These are phyloP conservation scores for Epizoanthus scotinus DNA, from an alignment of 92 coral and sea anemone genomes.

Conservation along the genomic window DNA sequence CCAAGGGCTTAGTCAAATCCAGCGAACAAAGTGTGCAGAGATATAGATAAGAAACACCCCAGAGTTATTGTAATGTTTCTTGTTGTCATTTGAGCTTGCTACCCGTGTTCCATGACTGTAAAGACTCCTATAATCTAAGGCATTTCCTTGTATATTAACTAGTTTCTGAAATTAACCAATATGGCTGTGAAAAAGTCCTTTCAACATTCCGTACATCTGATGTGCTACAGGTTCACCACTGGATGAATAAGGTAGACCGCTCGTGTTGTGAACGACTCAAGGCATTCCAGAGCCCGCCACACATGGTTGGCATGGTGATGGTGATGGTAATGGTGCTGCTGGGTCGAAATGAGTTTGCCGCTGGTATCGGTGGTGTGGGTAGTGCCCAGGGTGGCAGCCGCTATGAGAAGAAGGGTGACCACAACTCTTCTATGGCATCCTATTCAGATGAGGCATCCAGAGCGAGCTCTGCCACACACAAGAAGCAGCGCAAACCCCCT, in stretches of 20 bases:
- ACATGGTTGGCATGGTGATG: constrained; percentile 99
- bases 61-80: too few species aligned
- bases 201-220: background rate
- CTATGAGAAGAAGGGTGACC: constrained; percentile 74
- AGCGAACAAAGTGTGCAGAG: too few species aligned
- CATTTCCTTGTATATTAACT: too few species aligned
- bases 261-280: constrained; percentile 89
- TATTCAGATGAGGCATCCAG: constrained; percentile 89
- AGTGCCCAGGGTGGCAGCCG: constrained; percentile 59
- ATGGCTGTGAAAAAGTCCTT: too few species aligned
- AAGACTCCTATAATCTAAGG: too few species aligned
- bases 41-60: too few species aligned
- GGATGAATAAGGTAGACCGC: constrained; percentile 93
- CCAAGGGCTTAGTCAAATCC: too few species aligned
- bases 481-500: constrained; percentile 50
- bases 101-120: too few species aligned
- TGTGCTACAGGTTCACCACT: constrained; percentile 63
- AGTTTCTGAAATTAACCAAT: too few species aligned
- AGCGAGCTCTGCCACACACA: constrained; percentile 80
- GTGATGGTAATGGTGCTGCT: constrained; percentile 95
- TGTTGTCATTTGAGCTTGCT: too few species aligned
- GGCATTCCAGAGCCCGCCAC: constrained; percentile 97
- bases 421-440: constrained; percentile 64
- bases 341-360: constrained; percentile 92
- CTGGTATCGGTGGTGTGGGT: constrained; percentile 85